Percentiles rank a stretch among this genome's conserved stretches.
Conservation (phyloP, 2,797 vertebrate species). For the Onychomys arenicola region DNA sequence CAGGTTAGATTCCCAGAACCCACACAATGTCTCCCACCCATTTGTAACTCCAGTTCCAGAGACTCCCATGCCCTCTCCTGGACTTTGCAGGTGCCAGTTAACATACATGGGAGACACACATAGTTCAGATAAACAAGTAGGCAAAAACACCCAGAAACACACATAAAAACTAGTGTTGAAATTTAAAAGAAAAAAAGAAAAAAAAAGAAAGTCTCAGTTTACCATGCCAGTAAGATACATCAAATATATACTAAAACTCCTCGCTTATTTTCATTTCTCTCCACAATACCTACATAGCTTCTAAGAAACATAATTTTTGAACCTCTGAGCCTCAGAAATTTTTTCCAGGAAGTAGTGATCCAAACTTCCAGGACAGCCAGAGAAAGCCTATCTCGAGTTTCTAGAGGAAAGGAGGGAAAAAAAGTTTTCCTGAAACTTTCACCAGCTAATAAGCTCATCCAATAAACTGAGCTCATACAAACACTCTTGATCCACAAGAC, state of each 20-base stretch:
- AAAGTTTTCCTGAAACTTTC: conserved; percentile 7
- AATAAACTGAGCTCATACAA: conserved; percentile 15
- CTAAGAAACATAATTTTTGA: background rate
- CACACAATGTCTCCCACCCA: background rate
- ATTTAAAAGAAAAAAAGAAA: background rate
- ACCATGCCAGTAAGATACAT: conserved; percentile 23
- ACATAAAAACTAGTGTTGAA: background rate
- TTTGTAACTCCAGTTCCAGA: background rate
- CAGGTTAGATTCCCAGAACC: background rate
- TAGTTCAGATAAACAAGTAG: background rate
- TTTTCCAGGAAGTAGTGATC: background rate
- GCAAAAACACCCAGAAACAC: background rate
- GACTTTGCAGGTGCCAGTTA: background rate
- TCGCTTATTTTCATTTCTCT: background rate
- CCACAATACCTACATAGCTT: background rate
- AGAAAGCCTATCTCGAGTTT: no score
- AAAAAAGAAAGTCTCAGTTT: background rate
- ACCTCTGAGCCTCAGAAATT: conserved; percentile 2
- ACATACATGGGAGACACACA: background rate
- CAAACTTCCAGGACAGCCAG: background rate
- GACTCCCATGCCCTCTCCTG: background rate
- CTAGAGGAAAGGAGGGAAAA: background rate
- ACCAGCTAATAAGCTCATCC: conserved; percentile 36
- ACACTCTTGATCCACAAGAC: conserved; percentile 10
- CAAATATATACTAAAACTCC: conserved; percentile 28